phyloP scores from a whole-genome alignment of 2,888 invertebrate species.

The Scaptomyza parva region DNA sequence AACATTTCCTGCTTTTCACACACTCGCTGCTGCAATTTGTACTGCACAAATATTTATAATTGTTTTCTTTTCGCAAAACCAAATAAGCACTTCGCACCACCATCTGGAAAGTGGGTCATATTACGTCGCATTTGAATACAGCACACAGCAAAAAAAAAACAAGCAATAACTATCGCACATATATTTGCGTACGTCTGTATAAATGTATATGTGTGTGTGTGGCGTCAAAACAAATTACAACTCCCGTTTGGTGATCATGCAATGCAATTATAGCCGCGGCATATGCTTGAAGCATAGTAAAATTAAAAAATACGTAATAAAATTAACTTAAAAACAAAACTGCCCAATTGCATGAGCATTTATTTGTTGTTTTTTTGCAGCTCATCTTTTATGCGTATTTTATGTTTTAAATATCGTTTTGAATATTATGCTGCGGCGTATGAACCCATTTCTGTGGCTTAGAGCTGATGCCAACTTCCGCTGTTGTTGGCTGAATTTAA shows the following conservation, averaged over 20 bases:
- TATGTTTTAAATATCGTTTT: conserved; percentile 31
- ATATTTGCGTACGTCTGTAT: conserved; percentile 1
- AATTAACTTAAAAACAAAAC: conserved; percentile 68
- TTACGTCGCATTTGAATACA: conserved; percentile 74
- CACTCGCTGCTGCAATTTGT: conserved; percentile 55
- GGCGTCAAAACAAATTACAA: conserved; percentile 54
- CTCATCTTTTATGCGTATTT: conserved; percentile 59
- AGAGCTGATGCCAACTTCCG: conserved; percentile 72
- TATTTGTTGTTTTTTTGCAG: conserved; percentile 27
- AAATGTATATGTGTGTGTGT: too few species aligned
- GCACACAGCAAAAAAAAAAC: conserved; percentile 25
- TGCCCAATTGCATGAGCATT: conserved; percentile 45
- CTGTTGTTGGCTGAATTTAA: conserved; percentile 52
- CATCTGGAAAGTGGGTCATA: conserved; percentile 66
- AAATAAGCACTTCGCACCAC: conserved; percentile 48
- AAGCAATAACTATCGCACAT: conserved; percentile 10
- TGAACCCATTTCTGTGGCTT: conserved; percentile 70
- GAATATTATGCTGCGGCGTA: conserved; percentile 31
- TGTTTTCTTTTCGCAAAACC: conserved; percentile 39
- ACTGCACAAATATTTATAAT: conserved; percentile 68
- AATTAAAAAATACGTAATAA: conserved; percentile 65
- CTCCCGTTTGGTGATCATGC: conserved; percentile 68
- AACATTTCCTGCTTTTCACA: conserved; percentile 59
- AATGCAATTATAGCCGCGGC: conserved; percentile 68
- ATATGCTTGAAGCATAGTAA: conserved; percentile 22